Evolutionary conservation across 2,113 vertebrate species (phyloP).

Genomic region (Paramisgurnus dabryanus): DNA sequence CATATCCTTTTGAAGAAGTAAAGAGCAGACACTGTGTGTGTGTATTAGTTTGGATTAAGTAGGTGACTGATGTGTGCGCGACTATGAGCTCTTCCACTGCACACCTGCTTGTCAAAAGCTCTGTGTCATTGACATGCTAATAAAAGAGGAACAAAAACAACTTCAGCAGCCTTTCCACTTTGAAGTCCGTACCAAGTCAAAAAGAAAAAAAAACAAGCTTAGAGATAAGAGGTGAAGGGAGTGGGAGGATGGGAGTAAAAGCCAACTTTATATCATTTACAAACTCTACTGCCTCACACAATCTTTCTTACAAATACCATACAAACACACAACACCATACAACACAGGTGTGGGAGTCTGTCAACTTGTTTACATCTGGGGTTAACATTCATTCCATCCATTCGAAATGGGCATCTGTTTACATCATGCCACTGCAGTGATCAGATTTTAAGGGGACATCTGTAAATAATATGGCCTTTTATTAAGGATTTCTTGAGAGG

Average conservation of each 20-base stretch:
- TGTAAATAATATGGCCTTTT: too few relatives aligned
- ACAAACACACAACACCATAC: slow-evolving; percentile 21
- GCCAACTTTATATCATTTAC: too few relatives aligned
- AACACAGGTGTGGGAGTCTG: too few relatives aligned
- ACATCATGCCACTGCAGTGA: too few relatives aligned
- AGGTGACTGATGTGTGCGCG: slow-evolving; percentile 19
- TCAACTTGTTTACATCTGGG: not conserved
- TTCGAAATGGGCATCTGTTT: too few relatives aligned
- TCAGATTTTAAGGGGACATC: too few relatives aligned
- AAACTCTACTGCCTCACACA: too few relatives aligned
- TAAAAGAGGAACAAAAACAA: slow-evolving; percentile 44
- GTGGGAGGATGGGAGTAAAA: not conserved
- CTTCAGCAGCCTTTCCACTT: slow-evolving; percentile 28
- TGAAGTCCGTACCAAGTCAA: slow-evolving; percentile 48
- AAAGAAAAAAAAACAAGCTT: not conserved
- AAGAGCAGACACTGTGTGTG: not conserved
- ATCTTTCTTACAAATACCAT: not conserved
- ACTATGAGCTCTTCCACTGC: not conserved
- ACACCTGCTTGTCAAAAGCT: slow-evolving; percentile 52
- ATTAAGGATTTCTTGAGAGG: too few relatives aligned
- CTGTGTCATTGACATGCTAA: slow-evolving; percentile 55
- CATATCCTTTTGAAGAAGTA: not conserved
- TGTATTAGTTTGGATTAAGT: slow-evolving; percentile 31
- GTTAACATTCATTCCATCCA: too few relatives aligned
- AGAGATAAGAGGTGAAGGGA: slow-evolving; percentile 22